Percentiles rank a stretch among this genome's conserved stretches.
Conservation (phyloP, 2,797 vertebrate genomes). For the Acomys russatus region DNA sequence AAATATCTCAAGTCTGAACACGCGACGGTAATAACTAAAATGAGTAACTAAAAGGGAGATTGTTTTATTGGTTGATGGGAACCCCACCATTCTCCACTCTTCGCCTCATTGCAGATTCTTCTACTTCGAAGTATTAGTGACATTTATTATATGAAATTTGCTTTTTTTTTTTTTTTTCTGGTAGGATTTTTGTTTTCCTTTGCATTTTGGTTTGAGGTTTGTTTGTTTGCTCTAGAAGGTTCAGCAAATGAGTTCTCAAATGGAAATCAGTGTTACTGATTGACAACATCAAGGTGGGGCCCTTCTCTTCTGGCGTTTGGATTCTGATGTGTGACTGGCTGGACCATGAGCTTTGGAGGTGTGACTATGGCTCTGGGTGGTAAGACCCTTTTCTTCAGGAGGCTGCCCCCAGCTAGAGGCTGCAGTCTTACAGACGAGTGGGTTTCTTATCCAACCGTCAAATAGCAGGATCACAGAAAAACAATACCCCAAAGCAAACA, state of each 20-base stretch:
- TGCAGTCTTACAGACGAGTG: neutral
- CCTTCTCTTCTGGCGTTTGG: neutral
- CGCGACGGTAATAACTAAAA: conserved; percentile 73
- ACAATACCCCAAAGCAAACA: neutral
- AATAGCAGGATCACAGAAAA: conserved; percentile 14
- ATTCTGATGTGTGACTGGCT: neutral
- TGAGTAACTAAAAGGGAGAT: conserved; percentile 61
- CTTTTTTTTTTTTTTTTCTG: conserved; percentile 35
- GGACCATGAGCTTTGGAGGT: neutral
- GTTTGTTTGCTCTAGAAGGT: neutral
- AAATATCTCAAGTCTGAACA: conserved; percentile 66
- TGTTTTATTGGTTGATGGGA: conserved; percentile 70
- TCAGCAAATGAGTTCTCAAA: conserved; percentile 39
- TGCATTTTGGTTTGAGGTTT: neutral
- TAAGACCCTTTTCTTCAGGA: neutral
- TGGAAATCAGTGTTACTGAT: conserved; percentile 42
- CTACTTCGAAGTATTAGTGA: conserved; percentile 71
- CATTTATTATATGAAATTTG: conserved; percentile 61
- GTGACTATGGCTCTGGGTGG: neutral
- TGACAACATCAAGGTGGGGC: neutral
- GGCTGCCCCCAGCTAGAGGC: neutral
- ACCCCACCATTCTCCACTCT: conserved; percentile 31
- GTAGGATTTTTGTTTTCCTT: neutral
- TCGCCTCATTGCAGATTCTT: conserved; percentile 57
- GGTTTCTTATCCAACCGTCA: neutral